Evolutionary conservation across 1,140 invertebrate species (phyloP), one percentile per base, ranked within the genome.

Genomic region (Melipona quadrifasciata): DNA sequence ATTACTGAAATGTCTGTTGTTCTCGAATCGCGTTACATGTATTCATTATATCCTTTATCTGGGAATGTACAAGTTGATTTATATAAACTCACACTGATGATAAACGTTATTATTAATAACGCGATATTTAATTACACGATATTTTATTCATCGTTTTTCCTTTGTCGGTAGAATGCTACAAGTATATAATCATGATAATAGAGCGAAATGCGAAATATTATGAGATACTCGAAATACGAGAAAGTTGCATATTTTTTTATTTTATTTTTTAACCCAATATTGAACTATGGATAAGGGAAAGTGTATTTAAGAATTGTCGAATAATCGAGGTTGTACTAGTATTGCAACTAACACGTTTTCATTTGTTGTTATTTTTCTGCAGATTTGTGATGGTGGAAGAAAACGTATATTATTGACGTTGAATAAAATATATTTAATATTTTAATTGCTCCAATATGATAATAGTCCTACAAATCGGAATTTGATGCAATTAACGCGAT

Each of bases 1-100:
- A 99, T 94, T 99, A 99, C 94, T 99, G 95, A 96, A 58, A 65
- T 24, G n/a, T 78, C 53, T 31, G 64, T 78, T 82, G 17, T 82
- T 80, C 34, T 73, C 1, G 2, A 75, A 75, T 34, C 74, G 24
- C 58, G 77, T 80, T 73, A 53, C 68, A 6, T 57, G 16, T 27
- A 73, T 24, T 55, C 51, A 27, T 19, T 55, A 17, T 68, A 80
- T 51, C 31, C 21, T 65, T 6, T 53, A 53, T 72, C 61, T 85
- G 70, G 34, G 34, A 79, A 81, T 81, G 79, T 81, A 85, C 84
- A 79, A 83, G 34, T 61, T 70, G 81, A 53, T 70, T 24, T 74
- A 57, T 76, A 55, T 71, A 76, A 86, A 78, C n/a, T 51, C 70
- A 85, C 58, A 70, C 39, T 75, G 78, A 79, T 57, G 74, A 74